These are phyloP conservation scores for Tetragnatha versicolor DNA, from an alignment of 1,140 invertebrate species.

Conservation along the genomic window DNA sequence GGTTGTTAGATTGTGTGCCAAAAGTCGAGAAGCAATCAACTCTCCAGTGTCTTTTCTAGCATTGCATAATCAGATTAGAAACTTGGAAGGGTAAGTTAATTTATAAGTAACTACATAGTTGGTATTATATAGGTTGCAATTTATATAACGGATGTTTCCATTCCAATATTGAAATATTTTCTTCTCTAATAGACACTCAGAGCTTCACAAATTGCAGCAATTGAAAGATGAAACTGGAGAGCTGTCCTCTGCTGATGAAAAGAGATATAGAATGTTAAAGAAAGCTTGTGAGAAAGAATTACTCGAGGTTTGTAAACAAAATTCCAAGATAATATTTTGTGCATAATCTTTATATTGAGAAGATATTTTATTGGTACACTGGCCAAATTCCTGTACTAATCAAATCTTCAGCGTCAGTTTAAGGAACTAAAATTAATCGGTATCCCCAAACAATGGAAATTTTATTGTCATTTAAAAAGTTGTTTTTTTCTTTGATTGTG, in stretches of 20 bases:
- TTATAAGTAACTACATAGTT: not conserved
- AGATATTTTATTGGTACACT: too few species aligned
- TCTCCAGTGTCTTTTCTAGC: conserved; percentile 97
- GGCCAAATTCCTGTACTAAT: too few species aligned
- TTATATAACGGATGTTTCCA: not conserved
- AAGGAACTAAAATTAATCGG: too few species aligned
- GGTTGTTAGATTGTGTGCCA: conserved; percentile 94
- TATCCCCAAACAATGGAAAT: too few species aligned
- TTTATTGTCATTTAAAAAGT: too few species aligned
- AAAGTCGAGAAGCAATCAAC: conserved; percentile 97
- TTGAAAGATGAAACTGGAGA: conserved; percentile 98
- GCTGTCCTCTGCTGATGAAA: conserved; percentile 86
- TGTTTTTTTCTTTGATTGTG: too few species aligned
- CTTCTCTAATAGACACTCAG: conserved; percentile 67
- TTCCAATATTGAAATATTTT: conserved; percentile 4
- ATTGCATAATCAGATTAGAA: conserved; percentile 96
- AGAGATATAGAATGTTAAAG: conserved; percentile 90
- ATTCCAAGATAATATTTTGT: too few species aligned
- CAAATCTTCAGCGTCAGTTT: too few species aligned
- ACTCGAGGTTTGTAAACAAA: conserved; percentile 68
- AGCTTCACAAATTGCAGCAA: conserved; percentile 94
- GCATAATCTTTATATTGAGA: too few species aligned
- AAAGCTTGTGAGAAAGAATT: conserved; percentile 91
- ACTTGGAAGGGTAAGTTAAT: conserved; percentile 75
- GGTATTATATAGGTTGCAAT: conserved; percentile 26